A percentile compares a stretch with the other conserved stretches of the same genome.
Conservation (phyloP, 64 coral and sea anemone genomes). For the Exaiptasia diaphana region DNA sequence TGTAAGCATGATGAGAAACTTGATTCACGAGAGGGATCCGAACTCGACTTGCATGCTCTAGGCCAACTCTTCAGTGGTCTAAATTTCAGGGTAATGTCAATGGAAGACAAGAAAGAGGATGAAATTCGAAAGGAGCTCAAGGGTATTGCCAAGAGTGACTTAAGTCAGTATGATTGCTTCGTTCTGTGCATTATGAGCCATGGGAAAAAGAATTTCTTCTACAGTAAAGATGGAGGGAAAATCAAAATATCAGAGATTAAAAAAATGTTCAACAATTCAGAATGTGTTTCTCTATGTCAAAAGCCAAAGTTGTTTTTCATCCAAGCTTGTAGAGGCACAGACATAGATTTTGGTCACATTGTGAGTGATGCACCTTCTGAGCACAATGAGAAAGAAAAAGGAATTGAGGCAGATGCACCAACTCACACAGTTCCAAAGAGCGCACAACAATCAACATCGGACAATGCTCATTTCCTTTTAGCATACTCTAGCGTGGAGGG, state of each 20-base stretch:
- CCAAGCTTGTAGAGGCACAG: slow-evolving; percentile 64
- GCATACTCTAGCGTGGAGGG: slow-evolving; percentile 76
- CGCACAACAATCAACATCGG: not conserved
- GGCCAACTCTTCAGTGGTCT: slow-evolving; percentile 30
- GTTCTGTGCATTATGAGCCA: slow-evolving; percentile 79
- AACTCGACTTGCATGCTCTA: slow-evolving; percentile 22
- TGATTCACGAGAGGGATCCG: slow-evolving; percentile 29
- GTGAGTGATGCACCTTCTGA: slow-evolving; percentile 11
- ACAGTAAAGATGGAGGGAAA: slow-evolving; percentile 24
- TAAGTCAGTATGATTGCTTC: slow-evolving; percentile 43
- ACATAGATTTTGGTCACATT: slow-evolving; percentile 37
- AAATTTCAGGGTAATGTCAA: slow-evolving; percentile 37
- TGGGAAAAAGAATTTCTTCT: slow-evolving; percentile 33
- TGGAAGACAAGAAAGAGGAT: not conserved
- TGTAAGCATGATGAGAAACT: not conserved
- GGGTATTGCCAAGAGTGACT: not conserved
- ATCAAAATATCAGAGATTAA: slow-evolving; percentile 9
- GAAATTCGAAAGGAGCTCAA: not conserved
- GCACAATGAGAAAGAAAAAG: not conserved
- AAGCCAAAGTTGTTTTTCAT: slow-evolving; percentile 79
- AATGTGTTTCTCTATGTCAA: slow-evolving; percentile 33
- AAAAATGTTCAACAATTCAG: slow-evolving; percentile 49
- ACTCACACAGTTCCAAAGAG: not conserved
- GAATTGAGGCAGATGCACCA: not conserved
- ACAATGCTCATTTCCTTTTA: slow-evolving; percentile 49